Evolutionary conservation across 2,888 invertebrate genomes (phyloP).

Genomic region (Timandra comae): DNA sequence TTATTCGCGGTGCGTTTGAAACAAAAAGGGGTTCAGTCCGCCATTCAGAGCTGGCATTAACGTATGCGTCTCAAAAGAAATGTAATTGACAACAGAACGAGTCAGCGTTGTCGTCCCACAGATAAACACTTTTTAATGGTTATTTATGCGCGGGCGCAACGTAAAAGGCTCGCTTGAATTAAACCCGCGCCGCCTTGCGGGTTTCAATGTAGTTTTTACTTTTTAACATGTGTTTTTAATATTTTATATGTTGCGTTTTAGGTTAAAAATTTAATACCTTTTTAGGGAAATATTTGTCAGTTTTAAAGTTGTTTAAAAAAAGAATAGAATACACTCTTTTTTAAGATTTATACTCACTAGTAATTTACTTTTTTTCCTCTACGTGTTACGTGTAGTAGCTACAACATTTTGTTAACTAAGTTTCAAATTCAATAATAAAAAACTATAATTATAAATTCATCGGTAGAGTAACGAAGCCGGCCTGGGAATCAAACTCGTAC

Average conservation of each 20-base stretch:
- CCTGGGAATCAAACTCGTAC: constrained; percentile 33
- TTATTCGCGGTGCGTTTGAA: constrained; percentile 2
- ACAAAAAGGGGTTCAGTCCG: constrained; percentile 1
- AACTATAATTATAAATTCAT: too few species aligned
- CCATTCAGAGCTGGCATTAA: constrained; percentile 19
- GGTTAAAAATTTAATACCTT: too few species aligned
- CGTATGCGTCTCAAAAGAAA: constrained; percentile 32
- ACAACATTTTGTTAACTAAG: too few species aligned
- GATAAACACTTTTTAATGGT: constrained; percentile 63
- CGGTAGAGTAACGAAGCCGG: too few species aligned
- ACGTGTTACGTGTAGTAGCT: too few species aligned
- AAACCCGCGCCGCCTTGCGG: constrained; percentile 3
- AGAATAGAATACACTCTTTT: too few species aligned
- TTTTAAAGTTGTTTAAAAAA: too few species aligned
- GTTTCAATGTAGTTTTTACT: constrained; percentile 5
- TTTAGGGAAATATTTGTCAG: too few species aligned
- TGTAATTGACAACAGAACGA: constrained; percentile 66
- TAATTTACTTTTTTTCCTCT: too few species aligned
- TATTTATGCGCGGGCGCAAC: constrained; percentile 42
- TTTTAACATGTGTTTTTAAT: constrained; percentile 1
- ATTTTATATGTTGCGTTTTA: background rate
- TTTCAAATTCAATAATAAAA: too few species aligned
- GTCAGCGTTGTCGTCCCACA: constrained; percentile 43
- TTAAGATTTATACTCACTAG: too few species aligned
- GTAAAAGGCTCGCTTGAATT: constrained; percentile 12